A percentile compares a stretch with the other conserved stretches of the same genome.
Conservation (phyloP, 2,888 invertebrate genomes). For the Pseudoips prasinana region DNA sequence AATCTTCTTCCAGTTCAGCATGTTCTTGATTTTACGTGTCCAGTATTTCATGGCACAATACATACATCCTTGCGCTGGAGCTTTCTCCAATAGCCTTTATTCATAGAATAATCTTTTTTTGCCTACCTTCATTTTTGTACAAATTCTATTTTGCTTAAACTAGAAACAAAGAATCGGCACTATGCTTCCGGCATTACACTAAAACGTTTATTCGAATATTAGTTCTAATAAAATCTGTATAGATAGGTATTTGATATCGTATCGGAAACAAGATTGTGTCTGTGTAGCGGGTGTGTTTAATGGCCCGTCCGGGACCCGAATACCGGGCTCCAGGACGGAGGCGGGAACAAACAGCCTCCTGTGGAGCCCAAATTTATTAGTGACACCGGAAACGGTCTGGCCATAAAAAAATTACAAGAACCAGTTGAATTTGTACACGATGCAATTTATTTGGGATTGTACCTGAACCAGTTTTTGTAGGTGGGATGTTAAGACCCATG, state of each 20-base stretch:
- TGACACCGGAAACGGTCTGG: slow-evolving; percentile 21
- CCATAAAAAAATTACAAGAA: slow-evolving; percentile 46
- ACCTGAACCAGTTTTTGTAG: slow-evolving; percentile 19
- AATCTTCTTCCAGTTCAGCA: too few relatives aligned
- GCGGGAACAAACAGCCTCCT: slow-evolving; percentile 41
- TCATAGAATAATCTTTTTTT: too few relatives aligned
- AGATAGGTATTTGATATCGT: slow-evolving; percentile 25
- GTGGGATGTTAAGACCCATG: too few relatives aligned
- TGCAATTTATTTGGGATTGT: slow-evolving; percentile 39
- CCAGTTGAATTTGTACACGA: slow-evolving; percentile 31
- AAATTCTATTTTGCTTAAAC: too few relatives aligned
- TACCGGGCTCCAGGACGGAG: slow-evolving; percentile 33
- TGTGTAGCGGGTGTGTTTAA: slow-evolving; percentile 49
- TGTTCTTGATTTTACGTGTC: too few relatives aligned
- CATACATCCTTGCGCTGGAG: too few relatives aligned
- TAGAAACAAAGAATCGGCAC: slow-evolving; percentile 1
- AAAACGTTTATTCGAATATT: slow-evolving; percentile 25
- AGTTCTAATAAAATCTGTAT: slow-evolving; percentile 24
- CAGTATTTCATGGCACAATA: too few relatives aligned
- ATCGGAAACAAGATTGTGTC: slow-evolving; percentile 44
- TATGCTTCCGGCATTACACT: slow-evolving; percentile 20
- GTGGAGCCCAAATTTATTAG: slow-evolving; percentile 48
- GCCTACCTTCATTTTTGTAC: too few relatives aligned
- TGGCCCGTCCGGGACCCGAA: slow-evolving; percentile 32
- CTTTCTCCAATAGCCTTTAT: too few relatives aligned